phyloP scores from a whole-genome alignment of 2,113 vertebrate species.

The Dicentrarchus labrax region DNA sequence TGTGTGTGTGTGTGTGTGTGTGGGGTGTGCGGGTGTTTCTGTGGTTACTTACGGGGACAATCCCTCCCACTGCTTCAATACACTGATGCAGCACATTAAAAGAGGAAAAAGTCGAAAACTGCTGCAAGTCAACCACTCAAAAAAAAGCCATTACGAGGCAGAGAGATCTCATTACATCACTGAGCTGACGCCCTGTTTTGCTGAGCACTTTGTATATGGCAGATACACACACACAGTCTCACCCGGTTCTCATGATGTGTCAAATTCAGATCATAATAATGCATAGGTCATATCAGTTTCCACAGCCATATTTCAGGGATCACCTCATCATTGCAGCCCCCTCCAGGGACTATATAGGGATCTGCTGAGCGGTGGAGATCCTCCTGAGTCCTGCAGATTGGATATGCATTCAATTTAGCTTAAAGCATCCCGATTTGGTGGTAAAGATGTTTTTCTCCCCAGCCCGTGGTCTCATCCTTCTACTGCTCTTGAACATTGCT shows the following conservation, averaged over 20 bases:
- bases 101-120: background rate
- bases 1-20: background rate
- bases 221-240: conserved; percentile 1
- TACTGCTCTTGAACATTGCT: conserved; percentile 56
- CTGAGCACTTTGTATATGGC: conserved; percentile 41
- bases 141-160: conserved; percentile 51
- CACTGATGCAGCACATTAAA: background rate
- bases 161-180: conserved; percentile 47
- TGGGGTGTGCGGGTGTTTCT: background rate
- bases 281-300: background rate
- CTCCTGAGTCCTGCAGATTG: background rate
- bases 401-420: background rate
- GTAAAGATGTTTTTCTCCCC: conserved; percentile 56
- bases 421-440: background rate
- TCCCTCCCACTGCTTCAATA: background rate
- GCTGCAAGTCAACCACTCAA: background rate
- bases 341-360: conserved; percentile 35
- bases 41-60: background rate
- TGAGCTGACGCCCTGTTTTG: conserved; percentile 41
- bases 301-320: background rate
- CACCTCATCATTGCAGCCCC: background rate
- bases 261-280: background rate
- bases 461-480: conserved; percentile 26
- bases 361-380: background rate
- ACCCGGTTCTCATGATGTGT: background rate